Base-by-base conservation (phyloP, 2,888 invertebrate genomes). In the Nephrocerus scutellatus region DNA sequence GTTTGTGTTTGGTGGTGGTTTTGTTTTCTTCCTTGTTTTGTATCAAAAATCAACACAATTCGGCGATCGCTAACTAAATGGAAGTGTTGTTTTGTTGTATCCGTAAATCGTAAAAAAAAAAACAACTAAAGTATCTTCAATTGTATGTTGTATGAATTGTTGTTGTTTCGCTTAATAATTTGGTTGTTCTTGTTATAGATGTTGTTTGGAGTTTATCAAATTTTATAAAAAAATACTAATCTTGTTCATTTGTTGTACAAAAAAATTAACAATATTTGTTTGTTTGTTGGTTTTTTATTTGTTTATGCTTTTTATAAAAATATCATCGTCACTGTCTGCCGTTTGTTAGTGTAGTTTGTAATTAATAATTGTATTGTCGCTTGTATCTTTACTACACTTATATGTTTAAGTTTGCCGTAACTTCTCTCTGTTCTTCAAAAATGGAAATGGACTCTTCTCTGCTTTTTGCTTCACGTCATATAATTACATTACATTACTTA, bases 201-300 rank as follows among this genome's bases (percentile, higher is more conserved):
- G 39, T 37, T 44, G 28, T 38, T 31, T 42, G 28, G 14, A 15
- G 29, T 29, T 16, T 29, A 15, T 4, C n/a, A n/a, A n/a, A 18
- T 29, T 10, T 29, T 10, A 13, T 29, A 29, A 16, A 12, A 29
- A 29, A 29, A 29, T 26, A 13, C 5, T 26, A 13, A 13, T 12
- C 10, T 26, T 26, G 7, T 26, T 26, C 14, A 6, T 26, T 20
- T 13, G 6, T 21, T 21, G 31, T 31, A 21, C 22, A 31, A 31
- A 31, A 30, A 31, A 31, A 31, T 10, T 31, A 14, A 8, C 14
- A 12, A 31, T 22, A 31, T 29, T 29, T 29, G 29, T 29, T 14
- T 29, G 13, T 10, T 29, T 29, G 6, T n/a, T 29, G 13, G 29
- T n/a, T 14, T 14, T 26, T 26, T 6, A 26, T n/a, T 6, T 26